These are phyloP conservation scores for Leucophenga maculata DNA, from an alignment of 2,888 invertebrate genomes.

Conservation along the genomic window DNA sequence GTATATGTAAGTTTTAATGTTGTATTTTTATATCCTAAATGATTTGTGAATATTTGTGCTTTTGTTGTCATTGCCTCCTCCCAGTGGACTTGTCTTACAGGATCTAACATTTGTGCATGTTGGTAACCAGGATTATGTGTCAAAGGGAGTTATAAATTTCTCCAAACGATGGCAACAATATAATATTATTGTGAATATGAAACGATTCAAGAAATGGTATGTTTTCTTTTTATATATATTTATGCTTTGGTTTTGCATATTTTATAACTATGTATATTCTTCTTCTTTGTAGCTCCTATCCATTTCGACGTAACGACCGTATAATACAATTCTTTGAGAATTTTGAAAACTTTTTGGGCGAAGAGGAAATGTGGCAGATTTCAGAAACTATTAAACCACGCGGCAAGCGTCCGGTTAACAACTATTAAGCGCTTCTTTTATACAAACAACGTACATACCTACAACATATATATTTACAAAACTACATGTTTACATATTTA, in stretches of 20 bases:
- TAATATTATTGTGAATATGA: conserved; percentile 98
- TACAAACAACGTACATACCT: conserved; percentile 22
- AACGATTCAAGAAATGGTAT: conserved; percentile 96
- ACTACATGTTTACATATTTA: conserved; percentile 32
- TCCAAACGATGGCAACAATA: conserved; percentile 99
- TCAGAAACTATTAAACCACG: conserved; percentile 95
- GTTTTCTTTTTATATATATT: neutral
- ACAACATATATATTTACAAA: conserved; percentile 1
- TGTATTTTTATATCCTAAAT: conserved; percentile 16
- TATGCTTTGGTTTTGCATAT: neutral
- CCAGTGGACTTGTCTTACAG: conserved; percentile 96
- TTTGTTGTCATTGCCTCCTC: conserved; percentile 49
- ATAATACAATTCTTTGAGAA: conserved; percentile 96
- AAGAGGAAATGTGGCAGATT: conserved; percentile 99
- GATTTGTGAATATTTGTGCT: neutral
- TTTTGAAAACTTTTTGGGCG: conserved; percentile 95
- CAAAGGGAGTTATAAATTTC: conserved; percentile 92
- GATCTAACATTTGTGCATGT: conserved; percentile 99
- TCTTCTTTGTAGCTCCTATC: conserved; percentile 83
- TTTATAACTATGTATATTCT: neutral
- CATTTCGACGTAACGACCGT: conserved; percentile 92
- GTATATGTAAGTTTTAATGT: conserved; percentile 87
- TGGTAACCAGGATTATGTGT: conserved; percentile 92
- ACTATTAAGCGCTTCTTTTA: conserved; percentile 35
- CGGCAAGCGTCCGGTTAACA: conserved; percentile 65